A percentile compares a stretch with the other conserved stretches of the same genome.
Conservation (phyloP, 2,888 invertebrate genomes). For the Eulithis testata region DNA sequence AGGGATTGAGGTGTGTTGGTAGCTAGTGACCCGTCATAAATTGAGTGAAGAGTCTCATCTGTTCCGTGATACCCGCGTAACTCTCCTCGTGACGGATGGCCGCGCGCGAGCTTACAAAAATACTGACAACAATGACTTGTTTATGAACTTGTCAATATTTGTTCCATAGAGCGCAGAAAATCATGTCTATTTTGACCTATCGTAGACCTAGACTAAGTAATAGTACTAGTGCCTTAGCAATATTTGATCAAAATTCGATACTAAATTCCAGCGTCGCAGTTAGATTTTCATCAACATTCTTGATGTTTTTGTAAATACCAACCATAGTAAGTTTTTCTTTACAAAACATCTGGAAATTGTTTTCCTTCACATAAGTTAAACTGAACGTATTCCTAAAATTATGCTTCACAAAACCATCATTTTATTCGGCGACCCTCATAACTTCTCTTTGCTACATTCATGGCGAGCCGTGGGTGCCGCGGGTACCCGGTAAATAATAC, state of each 20-base stretch:
- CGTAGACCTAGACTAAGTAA: too few species aligned
- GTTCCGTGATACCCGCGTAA: conserved; percentile 65
- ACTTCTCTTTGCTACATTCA: conserved; percentile 28
- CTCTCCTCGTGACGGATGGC: conserved; percentile 58
- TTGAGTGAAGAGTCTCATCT: conserved; percentile 60
- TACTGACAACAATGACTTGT: conserved; percentile 37
- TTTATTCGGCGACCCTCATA: conserved; percentile 28
- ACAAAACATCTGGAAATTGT: background rate
- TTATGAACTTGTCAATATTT: conserved; percentile 14
- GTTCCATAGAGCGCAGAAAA: too few species aligned
- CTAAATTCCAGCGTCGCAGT: background rate
- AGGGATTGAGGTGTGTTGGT: conserved; percentile 27
- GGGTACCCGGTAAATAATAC: conserved; percentile 19
- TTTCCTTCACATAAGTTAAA: background rate
- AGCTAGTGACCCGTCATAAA: conserved; percentile 63
- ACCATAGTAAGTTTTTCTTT: too few species aligned
- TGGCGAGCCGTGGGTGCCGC: conserved; percentile 36
- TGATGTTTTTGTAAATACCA: too few species aligned
- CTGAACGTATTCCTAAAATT: background rate
- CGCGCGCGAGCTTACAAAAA: conserved; percentile 49
- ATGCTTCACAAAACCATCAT: conserved; percentile 20
- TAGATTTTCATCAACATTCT: background rate
- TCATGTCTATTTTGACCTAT: too few species aligned
- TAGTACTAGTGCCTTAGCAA: too few species aligned
- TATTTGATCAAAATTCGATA: too few species aligned